These are phyloP conservation scores for Microctenopoma steveboyesi DNA, from an alignment of 2,797 vertebrate species.

Conservation along the genomic window DNA sequence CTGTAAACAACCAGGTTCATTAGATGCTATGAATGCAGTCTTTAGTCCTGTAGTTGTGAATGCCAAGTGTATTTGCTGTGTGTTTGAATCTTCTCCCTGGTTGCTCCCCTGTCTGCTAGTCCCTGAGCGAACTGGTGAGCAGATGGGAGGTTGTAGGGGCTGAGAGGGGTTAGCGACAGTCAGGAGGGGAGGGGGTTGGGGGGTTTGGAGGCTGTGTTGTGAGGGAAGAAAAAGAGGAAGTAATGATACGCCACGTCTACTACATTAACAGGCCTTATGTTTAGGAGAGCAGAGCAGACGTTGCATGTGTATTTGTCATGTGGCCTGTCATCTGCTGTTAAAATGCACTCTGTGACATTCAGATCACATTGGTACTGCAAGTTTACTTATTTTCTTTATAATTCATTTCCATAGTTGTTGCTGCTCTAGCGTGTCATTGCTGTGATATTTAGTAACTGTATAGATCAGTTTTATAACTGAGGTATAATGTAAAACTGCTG, in stretches of 20 bases:
- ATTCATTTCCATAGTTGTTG: background rate
- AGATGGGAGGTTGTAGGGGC: constrained; percentile 68
- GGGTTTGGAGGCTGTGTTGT: constrained; percentile 25
- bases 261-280: constrained; percentile 61
- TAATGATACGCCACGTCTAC: constrained; percentile 55
- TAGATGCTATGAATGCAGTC: constrained; percentile 20
- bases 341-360: constrained; percentile 30
- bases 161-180: constrained; percentile 52
- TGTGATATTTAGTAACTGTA: background rate
- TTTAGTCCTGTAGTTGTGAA: constrained; percentile 9
- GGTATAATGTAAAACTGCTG: background rate
- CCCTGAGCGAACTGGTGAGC: constrained; percentile 55
- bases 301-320: constrained; percentile 53
- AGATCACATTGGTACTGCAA: constrained; percentile 12
- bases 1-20: constrained; percentile 23
- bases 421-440: background rate
- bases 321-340: constrained; percentile 46
- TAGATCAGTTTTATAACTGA: background rate
- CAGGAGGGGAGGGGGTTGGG: background rate
- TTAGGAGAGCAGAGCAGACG: constrained; percentile 57
- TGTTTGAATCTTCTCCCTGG: constrained; percentile 33
- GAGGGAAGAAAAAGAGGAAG: constrained; percentile 36
- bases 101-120: constrained; percentile 32
- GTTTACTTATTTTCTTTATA: background rate
- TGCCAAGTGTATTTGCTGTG: constrained; percentile 23